Evolutionary conservation across 2,113 vertebrate species (phyloP).

Genomic region (Silurus glanis): DNA sequence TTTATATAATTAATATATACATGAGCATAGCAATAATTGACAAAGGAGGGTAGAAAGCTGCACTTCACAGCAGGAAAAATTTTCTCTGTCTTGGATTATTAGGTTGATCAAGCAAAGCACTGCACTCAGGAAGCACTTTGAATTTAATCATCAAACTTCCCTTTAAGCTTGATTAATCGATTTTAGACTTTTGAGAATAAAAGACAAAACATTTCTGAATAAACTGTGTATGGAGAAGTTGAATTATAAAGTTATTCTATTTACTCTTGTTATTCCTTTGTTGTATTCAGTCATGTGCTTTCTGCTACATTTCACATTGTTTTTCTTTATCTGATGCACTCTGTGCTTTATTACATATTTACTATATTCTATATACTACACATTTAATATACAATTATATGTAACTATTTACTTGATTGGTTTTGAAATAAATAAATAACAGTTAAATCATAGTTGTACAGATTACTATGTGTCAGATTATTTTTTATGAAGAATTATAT

Average conservation of each 20-base stretch:
- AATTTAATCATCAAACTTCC: slow-evolving; percentile 20
- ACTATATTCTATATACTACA: not conserved
- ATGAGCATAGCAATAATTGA: not conserved
- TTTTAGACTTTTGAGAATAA: not conserved
- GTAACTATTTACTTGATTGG: not conserved
- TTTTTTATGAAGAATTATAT: not conserved
- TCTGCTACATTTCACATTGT: not conserved
- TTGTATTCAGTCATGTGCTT: not conserved
- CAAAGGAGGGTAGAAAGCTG: not conserved
- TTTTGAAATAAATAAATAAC: not conserved
- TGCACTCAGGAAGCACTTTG: not conserved
- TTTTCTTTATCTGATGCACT: not conserved
- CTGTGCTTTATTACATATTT: not conserved
- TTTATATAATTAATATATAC: not conserved
- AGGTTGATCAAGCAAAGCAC: not conserved
- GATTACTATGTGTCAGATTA: not conserved
- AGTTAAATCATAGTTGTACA: not conserved
- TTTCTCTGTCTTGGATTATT: not conserved
- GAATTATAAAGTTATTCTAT: not conserved
- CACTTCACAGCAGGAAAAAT: not conserved
- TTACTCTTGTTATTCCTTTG: not conserved
- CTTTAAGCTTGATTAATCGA: not conserved
- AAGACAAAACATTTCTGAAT: not conserved
- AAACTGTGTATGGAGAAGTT: not conserved
- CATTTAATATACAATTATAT: not conserved